Conservation (phyloP, 2,113 vertebrate genomes). For the Ranitomeya imitator region DNA sequence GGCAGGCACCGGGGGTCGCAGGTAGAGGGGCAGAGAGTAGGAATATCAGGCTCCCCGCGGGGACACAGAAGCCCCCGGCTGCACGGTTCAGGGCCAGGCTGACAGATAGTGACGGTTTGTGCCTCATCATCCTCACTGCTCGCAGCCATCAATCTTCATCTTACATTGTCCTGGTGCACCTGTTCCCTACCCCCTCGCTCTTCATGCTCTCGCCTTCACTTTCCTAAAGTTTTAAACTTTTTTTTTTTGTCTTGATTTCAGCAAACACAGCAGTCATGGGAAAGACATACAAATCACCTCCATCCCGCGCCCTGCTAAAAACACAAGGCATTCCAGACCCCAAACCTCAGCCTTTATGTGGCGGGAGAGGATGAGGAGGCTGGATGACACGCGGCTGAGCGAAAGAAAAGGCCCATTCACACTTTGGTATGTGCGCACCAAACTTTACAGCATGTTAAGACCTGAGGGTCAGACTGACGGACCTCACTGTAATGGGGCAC, state of each 20-base stretch:
- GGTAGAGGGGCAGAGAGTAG: background rate
- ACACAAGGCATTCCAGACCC: constrained; percentile 42
- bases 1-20: too few species aligned
- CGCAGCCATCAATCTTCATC: constrained; percentile 52
- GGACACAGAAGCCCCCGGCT: background rate
- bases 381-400: background rate
- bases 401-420: constrained; percentile 3
- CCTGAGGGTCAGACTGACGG: background rate
- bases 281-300: constrained; percentile 51
- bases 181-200: constrained; percentile 38
- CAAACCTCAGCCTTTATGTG: constrained; percentile 3
- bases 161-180: constrained; percentile 50
- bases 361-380: background rate
- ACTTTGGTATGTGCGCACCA: background rate
- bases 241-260: constrained; percentile 52
- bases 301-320: constrained; percentile 18
- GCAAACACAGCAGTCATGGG: constrained; percentile 52
- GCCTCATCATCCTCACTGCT: constrained; percentile 37
- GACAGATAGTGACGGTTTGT: constrained; percentile 51
- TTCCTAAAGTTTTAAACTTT: constrained; percentile 48
- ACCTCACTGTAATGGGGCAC: background rate
- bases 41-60: background rate
- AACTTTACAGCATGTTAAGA: background rate
- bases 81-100: constrained; percentile 50
- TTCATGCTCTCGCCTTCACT: constrained; percentile 39